phyloP scores from a whole-genome alignment of 2,113 vertebrate species.

The Rhodinocichla rosea region DNA sequence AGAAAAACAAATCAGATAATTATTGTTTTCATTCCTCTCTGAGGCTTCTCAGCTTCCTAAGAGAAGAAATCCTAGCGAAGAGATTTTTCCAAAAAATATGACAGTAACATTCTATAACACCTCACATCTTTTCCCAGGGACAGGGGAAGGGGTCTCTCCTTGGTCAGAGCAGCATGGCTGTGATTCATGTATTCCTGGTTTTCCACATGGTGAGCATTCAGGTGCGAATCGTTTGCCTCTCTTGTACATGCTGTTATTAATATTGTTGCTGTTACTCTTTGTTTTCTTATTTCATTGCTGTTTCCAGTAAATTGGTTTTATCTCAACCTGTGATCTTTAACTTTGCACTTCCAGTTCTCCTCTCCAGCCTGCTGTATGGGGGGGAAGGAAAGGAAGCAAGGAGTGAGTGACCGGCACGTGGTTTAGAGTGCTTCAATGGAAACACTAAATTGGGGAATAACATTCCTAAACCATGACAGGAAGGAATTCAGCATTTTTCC shows the following conservation, averaged over 20 bases:
- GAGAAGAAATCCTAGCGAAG: too few relatives aligned
- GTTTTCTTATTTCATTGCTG: background rate
- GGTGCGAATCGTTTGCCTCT: rapidly evolving
- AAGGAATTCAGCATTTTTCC: background rate
- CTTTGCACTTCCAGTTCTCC: background rate
- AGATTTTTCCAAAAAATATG: too few relatives aligned
- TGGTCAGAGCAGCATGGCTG: too few relatives aligned
- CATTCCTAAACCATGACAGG: background rate
- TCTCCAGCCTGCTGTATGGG: background rate
- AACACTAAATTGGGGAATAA: background rate
- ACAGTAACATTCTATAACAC: too few relatives aligned
- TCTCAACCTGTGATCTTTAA: too few relatives aligned
- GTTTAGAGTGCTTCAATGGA: background rate
- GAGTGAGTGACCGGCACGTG: rapidly evolving
- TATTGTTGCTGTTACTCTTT: background rate
- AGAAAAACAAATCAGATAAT: too few relatives aligned
- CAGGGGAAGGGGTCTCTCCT: background rate
- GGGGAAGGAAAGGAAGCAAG: background rate
- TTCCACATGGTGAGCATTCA: background rate
- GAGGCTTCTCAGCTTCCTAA: too few relatives aligned
- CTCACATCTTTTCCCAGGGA: background rate
- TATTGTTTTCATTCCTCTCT: too few relatives aligned
- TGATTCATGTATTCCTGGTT: rapidly evolving
- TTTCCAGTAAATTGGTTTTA: background rate
- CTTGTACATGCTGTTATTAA: background rate